Percentiles rank a stretch among this genome's conserved stretches.
These are phyloP conservation scores for Oreohelix idahoensis DNA, from an alignment of 1,140 invertebrate genomes.

Conservation along the genomic window DNA sequence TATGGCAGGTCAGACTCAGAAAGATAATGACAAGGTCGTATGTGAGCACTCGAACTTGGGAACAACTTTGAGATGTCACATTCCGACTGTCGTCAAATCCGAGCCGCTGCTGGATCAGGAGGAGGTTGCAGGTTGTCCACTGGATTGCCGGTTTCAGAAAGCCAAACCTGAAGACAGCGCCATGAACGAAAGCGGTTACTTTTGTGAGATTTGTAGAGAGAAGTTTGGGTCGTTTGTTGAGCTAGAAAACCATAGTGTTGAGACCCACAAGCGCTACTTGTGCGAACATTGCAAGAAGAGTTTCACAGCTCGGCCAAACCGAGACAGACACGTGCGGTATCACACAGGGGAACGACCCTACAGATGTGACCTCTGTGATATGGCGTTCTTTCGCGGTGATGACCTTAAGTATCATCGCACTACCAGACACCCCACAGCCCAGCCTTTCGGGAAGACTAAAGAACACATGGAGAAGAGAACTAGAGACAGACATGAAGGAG, in stretches of 20 bases:
- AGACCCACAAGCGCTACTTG: slow-evolving; percentile 58
- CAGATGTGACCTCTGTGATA: slow-evolving; percentile 62
- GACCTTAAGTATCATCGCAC: slow-evolving; percentile 68
- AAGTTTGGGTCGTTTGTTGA: slow-evolving; percentile 53
- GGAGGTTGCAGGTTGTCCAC: not conserved
- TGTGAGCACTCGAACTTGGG: not conserved
- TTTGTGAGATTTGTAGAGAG: slow-evolving; percentile 54
- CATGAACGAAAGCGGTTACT: not conserved
- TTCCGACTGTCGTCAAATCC: slow-evolving; percentile 3
- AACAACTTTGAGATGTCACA: slow-evolving; percentile 15
- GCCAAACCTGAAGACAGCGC: not conserved
- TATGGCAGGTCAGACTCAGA: not conserved
- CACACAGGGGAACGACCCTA: slow-evolving; percentile 69
- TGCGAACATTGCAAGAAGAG: slow-evolving; percentile 66
- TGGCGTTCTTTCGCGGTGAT: slow-evolving; percentile 65
- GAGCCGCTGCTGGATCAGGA: not conserved
- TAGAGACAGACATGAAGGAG: slow-evolving; percentile 61
- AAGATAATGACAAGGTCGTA: not conserved
- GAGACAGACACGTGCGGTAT: slow-evolving; percentile 67
- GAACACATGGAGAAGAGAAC: slow-evolving; percentile 56
- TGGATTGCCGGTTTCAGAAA: slow-evolving; percentile 4
- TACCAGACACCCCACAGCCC: slow-evolving; percentile 61
- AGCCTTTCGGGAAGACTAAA: slow-evolving; percentile 56
- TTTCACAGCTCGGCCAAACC: slow-evolving; percentile 68
- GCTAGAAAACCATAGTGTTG: slow-evolving; percentile 58